phyloP scores from a whole-genome alignment of 2,797 vertebrate species.

The Benthosema pterotum region DNA sequence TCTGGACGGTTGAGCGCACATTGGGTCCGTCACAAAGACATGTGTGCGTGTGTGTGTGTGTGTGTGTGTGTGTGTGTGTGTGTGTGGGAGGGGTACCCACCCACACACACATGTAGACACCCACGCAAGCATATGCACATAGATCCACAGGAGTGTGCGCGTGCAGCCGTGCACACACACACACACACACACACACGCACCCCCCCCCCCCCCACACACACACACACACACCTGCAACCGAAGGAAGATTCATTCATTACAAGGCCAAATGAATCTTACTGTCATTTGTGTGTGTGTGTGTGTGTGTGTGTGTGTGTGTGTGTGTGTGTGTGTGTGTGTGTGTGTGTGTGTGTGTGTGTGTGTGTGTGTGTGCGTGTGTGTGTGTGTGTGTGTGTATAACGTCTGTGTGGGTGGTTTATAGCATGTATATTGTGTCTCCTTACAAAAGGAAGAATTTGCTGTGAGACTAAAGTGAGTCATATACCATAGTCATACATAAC shows the following conservation, averaged over 20 bases:
- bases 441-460: constrained; percentile 34
- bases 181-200: constrained; percentile 3
- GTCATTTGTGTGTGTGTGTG: neutral
- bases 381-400: neutral
- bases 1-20: constrained; percentile 10
- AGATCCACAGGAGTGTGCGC: too few species aligned
- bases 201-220: constrained; percentile 19
- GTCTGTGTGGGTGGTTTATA: constrained; percentile 11
- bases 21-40: constrained; percentile 41
- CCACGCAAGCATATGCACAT: constrained; percentile 1
- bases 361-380: constrained; percentile 19
- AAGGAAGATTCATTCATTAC: constrained; percentile 44
- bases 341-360: constrained; percentile 17
- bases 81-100: constrained; percentile 3
- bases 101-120: constrained; percentile 1
- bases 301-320: too few species aligned
- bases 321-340: neutral
- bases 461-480: constrained; percentile 50
- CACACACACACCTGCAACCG: constrained; percentile 34
- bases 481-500: constrained; percentile 24
- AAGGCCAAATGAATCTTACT: neutral
- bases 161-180: constrained; percentile 2
- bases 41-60: too few species aligned
- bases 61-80: too few species aligned
- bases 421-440: constrained; percentile 40